Percentiles rank a stretch among this genome's conserved stretches.
phyloP scores from a whole-genome alignment of 53 echinoderm and acorn worm species.

The Actinopyga echinites region DNA sequence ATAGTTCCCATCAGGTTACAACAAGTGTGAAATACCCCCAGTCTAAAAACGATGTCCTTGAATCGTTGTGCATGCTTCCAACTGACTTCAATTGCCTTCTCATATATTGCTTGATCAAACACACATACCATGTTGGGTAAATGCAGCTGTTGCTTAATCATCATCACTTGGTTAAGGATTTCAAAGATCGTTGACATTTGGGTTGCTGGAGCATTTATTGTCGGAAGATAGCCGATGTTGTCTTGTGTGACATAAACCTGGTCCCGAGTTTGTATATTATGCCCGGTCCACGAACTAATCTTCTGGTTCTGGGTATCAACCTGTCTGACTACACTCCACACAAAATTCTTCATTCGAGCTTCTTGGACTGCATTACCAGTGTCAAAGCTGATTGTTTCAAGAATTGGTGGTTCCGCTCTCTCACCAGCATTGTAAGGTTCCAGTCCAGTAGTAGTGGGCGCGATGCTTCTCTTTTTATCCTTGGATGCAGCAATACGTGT shows the following conservation, averaged over 20 bases:
- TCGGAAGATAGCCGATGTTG: conserved; percentile 55
- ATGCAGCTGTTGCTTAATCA: conserved; percentile 28
- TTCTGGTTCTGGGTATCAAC: conserved; percentile 13
- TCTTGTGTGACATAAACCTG: conserved; percentile 18
- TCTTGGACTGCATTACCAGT: not conserved
- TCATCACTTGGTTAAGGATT: conserved; percentile 40
- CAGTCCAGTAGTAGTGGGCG: not conserved
- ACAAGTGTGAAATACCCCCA: conserved; percentile 63
- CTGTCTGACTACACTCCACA: conserved; percentile 40
- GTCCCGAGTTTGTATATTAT: conserved; percentile 46
- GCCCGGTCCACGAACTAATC: conserved; percentile 59
- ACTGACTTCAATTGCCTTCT: conserved; percentile 47
- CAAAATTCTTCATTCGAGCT: conserved; percentile 46
- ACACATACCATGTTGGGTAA: conserved; percentile 32
- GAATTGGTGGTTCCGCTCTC: conserved; percentile 36
- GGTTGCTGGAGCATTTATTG: conserved; percentile 62
- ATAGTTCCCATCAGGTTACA: conserved; percentile 55
- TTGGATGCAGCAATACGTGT: not conserved
- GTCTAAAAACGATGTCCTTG: conserved; percentile 33
- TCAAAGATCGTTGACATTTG: conserved; percentile 55
- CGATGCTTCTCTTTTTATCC: conserved; percentile 44
- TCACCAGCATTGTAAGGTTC: conserved; percentile 49
- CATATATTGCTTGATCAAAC: conserved; percentile 63
- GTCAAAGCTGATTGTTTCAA: not conserved
- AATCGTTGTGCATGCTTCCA: conserved; percentile 53